Evolutionary conservation across 1,140 invertebrate genomes (phyloP).

Genomic region (Phymastichus coffea): DNA sequence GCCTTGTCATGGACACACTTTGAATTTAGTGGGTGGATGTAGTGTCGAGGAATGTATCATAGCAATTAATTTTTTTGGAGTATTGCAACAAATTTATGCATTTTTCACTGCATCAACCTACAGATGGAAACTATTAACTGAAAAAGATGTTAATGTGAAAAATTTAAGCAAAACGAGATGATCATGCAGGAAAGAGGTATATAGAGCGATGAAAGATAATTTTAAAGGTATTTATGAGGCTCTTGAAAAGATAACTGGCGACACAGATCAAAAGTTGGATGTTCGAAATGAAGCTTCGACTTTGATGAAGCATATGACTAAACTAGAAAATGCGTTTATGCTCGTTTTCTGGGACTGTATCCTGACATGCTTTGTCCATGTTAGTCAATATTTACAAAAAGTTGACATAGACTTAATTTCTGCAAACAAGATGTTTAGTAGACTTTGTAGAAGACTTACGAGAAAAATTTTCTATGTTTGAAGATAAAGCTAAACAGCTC

Average conservation of each 20-base stretch:
- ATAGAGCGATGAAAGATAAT: neutral
- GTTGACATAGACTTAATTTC: constrained; percentile 8
- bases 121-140: constrained; percentile 11
- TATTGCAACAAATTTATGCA: constrained; percentile 17
- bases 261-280: constrained; percentile 3
- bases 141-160: neutral
- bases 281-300: neutral
- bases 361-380: neutral
- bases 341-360: constrained; percentile 14
- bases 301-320: too few relatives aligned
- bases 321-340: constrained; percentile 14
- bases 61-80: constrained; percentile 16
- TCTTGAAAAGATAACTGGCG: neutral
- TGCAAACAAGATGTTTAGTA: constrained; percentile 9
- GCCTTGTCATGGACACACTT: constrained; percentile 14
- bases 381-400: constrained; percentile 16
- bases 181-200: constrained; percentile 1
- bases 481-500: constrained; percentile 16
- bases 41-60: constrained; percentile 4
- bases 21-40: constrained; percentile 22
- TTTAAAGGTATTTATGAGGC: neutral
- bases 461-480: constrained; percentile 4
- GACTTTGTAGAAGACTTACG: neutral
- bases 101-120: constrained; percentile 28
- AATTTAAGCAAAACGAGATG: constrained; percentile 3